Conservation (phyloP, 2,113 vertebrate genomes). For the Clarias batrachus region DNA sequence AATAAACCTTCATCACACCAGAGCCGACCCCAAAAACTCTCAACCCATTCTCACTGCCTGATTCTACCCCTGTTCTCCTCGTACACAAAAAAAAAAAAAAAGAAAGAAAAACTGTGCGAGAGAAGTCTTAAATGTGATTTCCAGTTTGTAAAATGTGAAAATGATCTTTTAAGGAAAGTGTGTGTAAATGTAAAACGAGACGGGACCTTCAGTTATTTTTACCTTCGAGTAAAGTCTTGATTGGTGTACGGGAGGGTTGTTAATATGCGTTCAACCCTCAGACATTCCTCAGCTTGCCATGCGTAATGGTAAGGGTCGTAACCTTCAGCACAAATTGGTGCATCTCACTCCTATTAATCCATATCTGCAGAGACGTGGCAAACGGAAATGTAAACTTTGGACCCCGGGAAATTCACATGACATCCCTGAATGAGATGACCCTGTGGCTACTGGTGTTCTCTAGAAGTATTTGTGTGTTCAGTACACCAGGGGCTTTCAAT, state of each 20-base stretch:
- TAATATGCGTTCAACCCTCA: conserved; percentile 34
- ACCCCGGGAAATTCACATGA: neutral
- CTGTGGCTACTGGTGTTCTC: conserved; percentile 4
- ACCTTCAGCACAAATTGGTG: conserved; percentile 28
- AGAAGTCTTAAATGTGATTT: conserved; percentile 18
- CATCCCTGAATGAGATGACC: conserved; percentile 6
- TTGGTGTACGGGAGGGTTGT: conserved; percentile 13
- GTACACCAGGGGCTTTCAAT: conserved; percentile 4
- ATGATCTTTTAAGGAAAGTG: conserved; percentile 19
- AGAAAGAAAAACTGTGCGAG: neutral
- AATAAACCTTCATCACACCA: conserved; percentile 69
- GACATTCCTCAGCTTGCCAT: conserved; percentile 54
- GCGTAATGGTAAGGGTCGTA: conserved; percentile 34
- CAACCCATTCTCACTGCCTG: conserved; percentile 12
- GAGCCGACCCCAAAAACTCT: conserved; percentile 14
- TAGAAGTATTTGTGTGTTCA: conserved; percentile 24
- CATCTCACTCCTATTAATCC: conserved; percentile 31
- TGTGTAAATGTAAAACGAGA: conserved; percentile 14
- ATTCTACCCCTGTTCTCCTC: neutral
- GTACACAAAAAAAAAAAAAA: neutral
- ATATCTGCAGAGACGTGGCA: conserved; percentile 28
- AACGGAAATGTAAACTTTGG: conserved; percentile 8
- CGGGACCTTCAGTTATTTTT: conserved; percentile 17
- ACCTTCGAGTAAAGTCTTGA: conserved; percentile 35
- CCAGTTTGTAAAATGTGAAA: conserved; percentile 8